These are phyloP conservation scores for Polydrusus pterygomalis DNA, from an alignment of 2,888 invertebrate species.

Conservation along the genomic window DNA sequence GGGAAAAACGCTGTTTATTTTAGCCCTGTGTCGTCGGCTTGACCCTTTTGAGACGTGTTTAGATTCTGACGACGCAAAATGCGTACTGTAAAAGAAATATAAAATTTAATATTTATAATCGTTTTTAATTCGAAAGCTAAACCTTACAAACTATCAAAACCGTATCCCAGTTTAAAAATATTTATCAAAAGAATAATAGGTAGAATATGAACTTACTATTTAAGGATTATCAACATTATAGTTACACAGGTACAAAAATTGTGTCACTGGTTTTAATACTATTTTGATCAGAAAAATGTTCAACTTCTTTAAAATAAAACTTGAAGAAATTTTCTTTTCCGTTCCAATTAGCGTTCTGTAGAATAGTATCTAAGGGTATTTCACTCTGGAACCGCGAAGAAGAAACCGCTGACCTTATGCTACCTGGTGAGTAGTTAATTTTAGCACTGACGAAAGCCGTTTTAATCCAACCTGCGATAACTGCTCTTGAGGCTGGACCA, in stretches of 20 bases:
- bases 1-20: constrained; percentile 18
- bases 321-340: background rate
- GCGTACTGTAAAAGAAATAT: constrained; percentile 50
- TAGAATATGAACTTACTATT: background rate
- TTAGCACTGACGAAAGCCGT: constrained; percentile 42
- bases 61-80: constrained; percentile 46
- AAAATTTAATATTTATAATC: no score
- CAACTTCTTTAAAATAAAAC: background rate
- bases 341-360: constrained; percentile 33
- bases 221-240: background rate
- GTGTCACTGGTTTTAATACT: background rate
- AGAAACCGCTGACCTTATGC: constrained; percentile 51
- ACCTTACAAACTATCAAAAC: no score
- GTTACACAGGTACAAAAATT: background rate
- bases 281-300: background rate
- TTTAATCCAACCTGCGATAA: constrained; percentile 49
- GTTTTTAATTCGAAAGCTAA: no score
- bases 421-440: constrained; percentile 50
- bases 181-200: background rate
- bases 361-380: constrained; percentile 47
- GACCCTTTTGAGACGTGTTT: constrained; percentile 49
- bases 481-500: constrained; percentile 40
- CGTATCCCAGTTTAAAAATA: no score
- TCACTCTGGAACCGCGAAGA: constrained; percentile 43
- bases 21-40: constrained; percentile 28